These are phyloP conservation scores for Pitangus sulphuratus DNA, from an alignment of 2,797 vertebrate species.

Conservation along the genomic window DNA sequence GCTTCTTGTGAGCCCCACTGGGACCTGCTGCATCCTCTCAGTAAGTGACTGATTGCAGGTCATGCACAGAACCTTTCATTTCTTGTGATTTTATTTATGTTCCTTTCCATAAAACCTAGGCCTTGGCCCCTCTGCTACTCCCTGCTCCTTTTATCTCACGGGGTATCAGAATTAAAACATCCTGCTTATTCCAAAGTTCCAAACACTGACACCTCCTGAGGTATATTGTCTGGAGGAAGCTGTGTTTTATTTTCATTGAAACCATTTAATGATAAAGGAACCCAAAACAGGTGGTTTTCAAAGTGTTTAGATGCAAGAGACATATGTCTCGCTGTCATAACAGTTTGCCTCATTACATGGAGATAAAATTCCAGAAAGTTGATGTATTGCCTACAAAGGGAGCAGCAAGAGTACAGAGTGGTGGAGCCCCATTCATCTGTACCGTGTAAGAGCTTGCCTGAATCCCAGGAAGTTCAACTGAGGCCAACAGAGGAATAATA, in stretches of 20 bases:
- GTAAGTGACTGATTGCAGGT: not conserved
- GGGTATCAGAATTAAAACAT: not conserved
- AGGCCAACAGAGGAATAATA: not conserved
- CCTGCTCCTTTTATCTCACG: accelerated
- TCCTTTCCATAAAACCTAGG: not conserved
- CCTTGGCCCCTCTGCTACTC: not conserved
- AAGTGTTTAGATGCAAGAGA: constrained; percentile 25
- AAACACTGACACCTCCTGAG: not conserved
- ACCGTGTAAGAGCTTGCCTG: not conserved
- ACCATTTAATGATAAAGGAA: constrained; percentile 59
- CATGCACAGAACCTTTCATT: not conserved
- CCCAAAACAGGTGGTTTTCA: constrained; percentile 60
- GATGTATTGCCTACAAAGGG: constrained; percentile 41
- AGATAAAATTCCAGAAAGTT: constrained; percentile 28
- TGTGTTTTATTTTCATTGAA: constrained; percentile 50
- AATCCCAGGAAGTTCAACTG: not conserved
- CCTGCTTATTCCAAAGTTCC: not conserved
- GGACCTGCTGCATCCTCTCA: not conserved
- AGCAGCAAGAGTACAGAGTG: not conserved
- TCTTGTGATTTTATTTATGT: not conserved
- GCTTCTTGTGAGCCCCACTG: not conserved
- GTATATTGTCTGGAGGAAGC: constrained; percentile 30
- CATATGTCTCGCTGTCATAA: constrained; percentile 45
- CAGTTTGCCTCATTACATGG: constrained; percentile 31
- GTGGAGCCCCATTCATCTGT: not conserved